Conservation (phyloP, 2,797 vertebrate species). For the Remorina albescens region DNA sequence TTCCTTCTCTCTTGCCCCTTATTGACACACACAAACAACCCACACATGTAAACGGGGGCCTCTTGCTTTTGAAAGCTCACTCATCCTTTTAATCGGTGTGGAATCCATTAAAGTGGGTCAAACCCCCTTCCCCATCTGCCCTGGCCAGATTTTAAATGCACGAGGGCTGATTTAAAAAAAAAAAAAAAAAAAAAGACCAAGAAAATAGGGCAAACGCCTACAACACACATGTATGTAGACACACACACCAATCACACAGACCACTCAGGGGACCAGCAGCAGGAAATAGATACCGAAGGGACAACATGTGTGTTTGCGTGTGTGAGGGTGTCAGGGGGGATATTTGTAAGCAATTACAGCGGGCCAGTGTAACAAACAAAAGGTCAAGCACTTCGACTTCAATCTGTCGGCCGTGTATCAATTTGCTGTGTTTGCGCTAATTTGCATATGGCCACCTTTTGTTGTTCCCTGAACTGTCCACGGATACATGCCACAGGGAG, state of each 20-base stretch:
- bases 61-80: constrained; percentile 82
- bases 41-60: constrained; percentile 53
- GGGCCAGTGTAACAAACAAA: constrained; percentile 47
- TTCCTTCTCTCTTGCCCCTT: constrained; percentile 20
- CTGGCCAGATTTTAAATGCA: constrained; percentile 84
- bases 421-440: constrained; percentile 45
- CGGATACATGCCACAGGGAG: constrained; percentile 14
- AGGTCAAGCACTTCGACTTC: constrained; percentile 65
- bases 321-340: background rate
- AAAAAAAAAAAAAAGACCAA: constrained; percentile 80
- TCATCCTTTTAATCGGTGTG: constrained; percentile 86
- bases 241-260: constrained; percentile 3
- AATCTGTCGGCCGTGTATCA: constrained; percentile 36
- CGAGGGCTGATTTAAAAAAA: constrained; percentile 85
- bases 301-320: background rate
- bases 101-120: constrained; percentile 90
- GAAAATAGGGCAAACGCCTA: constrained; percentile 82
- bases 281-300: constrained; percentile 11
- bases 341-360: constrained; percentile 56
- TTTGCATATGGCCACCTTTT: constrained; percentile 69
- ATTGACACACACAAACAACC: constrained; percentile 25
- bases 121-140: constrained; percentile 85
- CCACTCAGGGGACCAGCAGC: constrained; percentile 44
- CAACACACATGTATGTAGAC: constrained; percentile 29
- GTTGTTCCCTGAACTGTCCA: constrained; percentile 21